phyloP scores from a whole-genome alignment of 2,113 vertebrate genomes.

The Columba livia region DNA sequence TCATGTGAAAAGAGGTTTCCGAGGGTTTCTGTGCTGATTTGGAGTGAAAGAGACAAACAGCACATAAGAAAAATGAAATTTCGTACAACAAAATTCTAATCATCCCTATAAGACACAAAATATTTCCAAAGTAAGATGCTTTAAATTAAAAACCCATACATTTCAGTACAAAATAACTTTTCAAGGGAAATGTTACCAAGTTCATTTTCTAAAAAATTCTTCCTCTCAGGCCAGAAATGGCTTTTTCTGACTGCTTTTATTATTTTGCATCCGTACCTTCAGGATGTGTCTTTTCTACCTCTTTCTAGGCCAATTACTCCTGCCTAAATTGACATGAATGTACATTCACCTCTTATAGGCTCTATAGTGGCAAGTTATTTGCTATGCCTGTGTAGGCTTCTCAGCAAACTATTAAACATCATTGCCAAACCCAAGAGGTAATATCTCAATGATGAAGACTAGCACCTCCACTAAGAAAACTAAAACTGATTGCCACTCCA shows the following conservation, averaged over 20 bases:
- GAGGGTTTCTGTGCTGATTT: not conserved
- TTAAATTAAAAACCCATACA: not conserved
- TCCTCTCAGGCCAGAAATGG: not conserved
- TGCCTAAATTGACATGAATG: not conserved
- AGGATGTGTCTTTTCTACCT: not conserved
- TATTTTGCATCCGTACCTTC: not conserved
- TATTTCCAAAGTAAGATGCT: not conserved
- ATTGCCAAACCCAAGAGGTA: not conserved
- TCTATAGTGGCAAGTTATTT: not conserved
- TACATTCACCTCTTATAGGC: not conserved
- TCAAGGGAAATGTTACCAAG: not conserved
- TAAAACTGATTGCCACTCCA: conserved; percentile 23
- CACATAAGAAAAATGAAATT: not conserved
- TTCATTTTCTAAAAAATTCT: not conserved
- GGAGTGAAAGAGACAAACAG: not conserved
- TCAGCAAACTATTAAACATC: not conserved
- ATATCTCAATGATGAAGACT: not conserved
- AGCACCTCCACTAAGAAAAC: not conserved
- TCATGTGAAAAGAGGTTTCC: not conserved
- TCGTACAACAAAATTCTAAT: not conserved
- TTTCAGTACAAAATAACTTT: not conserved
- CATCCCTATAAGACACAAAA: not conserved
- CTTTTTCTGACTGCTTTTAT: not conserved
- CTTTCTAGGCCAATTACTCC: not conserved
- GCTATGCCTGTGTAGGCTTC: not conserved